Conservation (phyloP, 2,888 invertebrate genomes). For the Rhagonycha fulva region DNA sequence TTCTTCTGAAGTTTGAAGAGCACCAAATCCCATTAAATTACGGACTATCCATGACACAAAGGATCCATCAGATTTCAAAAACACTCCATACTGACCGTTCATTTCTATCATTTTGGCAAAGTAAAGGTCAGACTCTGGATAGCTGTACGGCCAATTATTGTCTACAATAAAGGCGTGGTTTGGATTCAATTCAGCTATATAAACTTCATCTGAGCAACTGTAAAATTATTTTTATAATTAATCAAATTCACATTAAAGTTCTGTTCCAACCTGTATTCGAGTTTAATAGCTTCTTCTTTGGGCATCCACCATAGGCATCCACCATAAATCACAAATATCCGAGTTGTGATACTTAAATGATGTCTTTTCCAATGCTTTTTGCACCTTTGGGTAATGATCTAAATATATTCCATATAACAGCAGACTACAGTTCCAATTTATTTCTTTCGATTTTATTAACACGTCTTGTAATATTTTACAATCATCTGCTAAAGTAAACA, state of each 20-base stretch:
- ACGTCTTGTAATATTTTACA: conserved; percentile 28
- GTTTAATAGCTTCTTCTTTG: conserved; percentile 23
- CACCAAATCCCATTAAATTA: conserved; percentile 46
- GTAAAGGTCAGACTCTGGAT: conserved; percentile 32
- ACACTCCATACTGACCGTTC: conserved; percentile 51
- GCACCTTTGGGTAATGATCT: not conserved
- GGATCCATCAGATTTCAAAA: conserved; percentile 44
- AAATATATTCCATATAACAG: conserved; percentile 2
- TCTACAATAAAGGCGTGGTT: conserved; percentile 27
- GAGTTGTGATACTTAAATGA: not conserved
- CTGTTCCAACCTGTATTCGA: conserved; percentile 24
- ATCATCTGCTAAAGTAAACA: conserved; percentile 35
- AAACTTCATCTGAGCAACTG: conserved; percentile 25
- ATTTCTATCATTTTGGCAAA: conserved; percentile 43
- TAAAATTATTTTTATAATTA: not conserved
- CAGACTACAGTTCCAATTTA: conserved; percentile 6
- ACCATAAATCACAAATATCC: conserved; percentile 17
- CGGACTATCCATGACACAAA: conserved; percentile 52
- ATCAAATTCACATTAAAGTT: not conserved
- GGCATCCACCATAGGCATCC: no score
- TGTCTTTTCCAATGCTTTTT: conserved; percentile 5
- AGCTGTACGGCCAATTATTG: conserved; percentile 34
- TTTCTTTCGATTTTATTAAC: conserved; percentile 7
- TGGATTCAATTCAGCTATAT: conserved; percentile 23
- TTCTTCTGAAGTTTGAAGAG: conserved; percentile 48